Percentiles rank a stretch among this genome's conserved stretches.
phyloP scores from a whole-genome alignment of 1,140 invertebrate genomes.

The Leptinotarsa defecta region DNA sequence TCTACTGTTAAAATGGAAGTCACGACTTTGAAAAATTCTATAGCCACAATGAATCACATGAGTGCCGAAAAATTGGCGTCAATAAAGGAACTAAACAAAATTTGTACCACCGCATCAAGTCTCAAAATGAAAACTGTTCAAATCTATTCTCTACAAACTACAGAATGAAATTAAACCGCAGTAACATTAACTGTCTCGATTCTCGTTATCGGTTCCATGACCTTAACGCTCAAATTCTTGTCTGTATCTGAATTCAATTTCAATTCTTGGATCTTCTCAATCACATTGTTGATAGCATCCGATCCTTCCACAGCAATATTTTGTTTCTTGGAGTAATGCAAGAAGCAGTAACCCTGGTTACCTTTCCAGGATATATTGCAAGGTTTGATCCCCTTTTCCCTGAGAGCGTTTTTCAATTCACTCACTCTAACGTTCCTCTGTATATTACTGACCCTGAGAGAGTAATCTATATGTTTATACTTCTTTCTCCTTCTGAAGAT shows the following conservation, averaged over 20 bases:
- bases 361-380: conserved; percentile 71
- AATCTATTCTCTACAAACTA: background rate
- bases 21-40: background rate
- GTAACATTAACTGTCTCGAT: conserved; percentile 60
- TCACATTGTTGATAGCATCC: conserved; percentile 59
- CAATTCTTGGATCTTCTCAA: conserved; percentile 61
- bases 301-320: conserved; percentile 46
- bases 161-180: conserved; percentile 52
- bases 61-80: background rate
- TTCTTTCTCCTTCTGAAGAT: conserved; percentile 35
- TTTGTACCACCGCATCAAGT: background rate
- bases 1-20: too few species aligned
- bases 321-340: conserved; percentile 62
- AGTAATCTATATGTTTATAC: conserved; percentile 58
- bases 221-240: conserved; percentile 55
- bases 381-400: conserved; percentile 67
- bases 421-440: conserved; percentile 64
- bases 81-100: conserved; percentile 5
- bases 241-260: conserved; percentile 52
- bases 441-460: conserved; percentile 67
- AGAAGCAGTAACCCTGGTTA: conserved; percentile 65
- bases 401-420: conserved; percentile 68
- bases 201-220: conserved; percentile 58
- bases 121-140: background rate
- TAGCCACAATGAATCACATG: conserved; percentile 7